Percentiles rank a stretch among this genome's conserved stretches.
Conservation (phyloP, 1,140 invertebrate species). For the Sarcophaga peregrina region DNA sequence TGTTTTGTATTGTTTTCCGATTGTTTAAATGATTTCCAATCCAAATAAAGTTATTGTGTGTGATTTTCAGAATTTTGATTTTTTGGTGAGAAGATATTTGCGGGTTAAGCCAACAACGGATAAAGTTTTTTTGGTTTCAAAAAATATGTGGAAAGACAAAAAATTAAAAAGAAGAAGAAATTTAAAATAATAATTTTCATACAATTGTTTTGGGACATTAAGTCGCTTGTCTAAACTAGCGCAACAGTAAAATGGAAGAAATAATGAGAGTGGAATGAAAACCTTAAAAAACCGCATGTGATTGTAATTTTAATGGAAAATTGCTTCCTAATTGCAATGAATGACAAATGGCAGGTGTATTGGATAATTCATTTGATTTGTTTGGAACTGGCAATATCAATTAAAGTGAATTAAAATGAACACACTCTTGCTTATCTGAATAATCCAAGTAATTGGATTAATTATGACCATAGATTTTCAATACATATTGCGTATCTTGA, state of each 20-base stretch:
- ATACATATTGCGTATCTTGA: too few relatives aligned
- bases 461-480: too few relatives aligned
- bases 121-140: background rate
- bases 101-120: slow-evolving; percentile 12
- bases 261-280: background rate
- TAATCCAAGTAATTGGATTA: too few relatives aligned
- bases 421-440: too few relatives aligned
- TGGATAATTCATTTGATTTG: too few relatives aligned
- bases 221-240: background rate
- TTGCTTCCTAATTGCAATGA: too few relatives aligned
- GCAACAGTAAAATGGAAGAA: background rate
- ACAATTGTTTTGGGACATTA: background rate
- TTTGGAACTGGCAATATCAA: too few relatives aligned
- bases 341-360: too few relatives aligned
- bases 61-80: slow-evolving; percentile 18
- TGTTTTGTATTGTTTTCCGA: background rate
- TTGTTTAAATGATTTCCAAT: background rate
- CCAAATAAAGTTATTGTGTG: background rate
- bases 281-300: background rate
- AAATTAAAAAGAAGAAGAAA: slow-evolving; percentile 10
- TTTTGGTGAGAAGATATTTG: background rate
- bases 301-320: too few relatives aligned
- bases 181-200: background rate
- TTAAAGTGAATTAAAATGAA: too few relatives aligned
- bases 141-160: slow-evolving; percentile 22